phyloP scores from a whole-genome alignment of 1,140 invertebrate genomes.

The Tyrophagus putrescentiae region DNA sequence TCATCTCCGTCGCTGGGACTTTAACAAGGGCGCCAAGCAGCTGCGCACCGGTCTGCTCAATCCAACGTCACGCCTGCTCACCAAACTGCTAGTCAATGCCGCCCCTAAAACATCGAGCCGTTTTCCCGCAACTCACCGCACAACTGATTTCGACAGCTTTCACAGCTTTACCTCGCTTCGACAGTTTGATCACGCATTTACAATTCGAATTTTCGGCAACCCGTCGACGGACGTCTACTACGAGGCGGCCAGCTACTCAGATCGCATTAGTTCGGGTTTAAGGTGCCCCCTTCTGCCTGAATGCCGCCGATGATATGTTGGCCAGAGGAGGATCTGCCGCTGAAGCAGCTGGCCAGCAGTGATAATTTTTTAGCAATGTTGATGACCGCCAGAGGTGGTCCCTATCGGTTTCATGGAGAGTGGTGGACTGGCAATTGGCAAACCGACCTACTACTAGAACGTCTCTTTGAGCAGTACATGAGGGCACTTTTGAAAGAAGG shows the following conservation, averaged over 20 bases:
- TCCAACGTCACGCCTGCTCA: slow-evolving; percentile 56
- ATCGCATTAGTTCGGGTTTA: slow-evolving; percentile 52
- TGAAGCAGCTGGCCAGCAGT: slow-evolving; percentile 40
- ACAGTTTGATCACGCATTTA: slow-evolving; percentile 66
- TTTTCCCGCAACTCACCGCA: no score
- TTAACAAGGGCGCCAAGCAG: slow-evolving; percentile 50
- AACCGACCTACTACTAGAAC: no score
- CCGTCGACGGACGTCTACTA: slow-evolving; percentile 63
- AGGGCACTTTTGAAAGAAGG: no score
- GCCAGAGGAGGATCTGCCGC: slow-evolving; percentile 54
- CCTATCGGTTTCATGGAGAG: slow-evolving; percentile 73
- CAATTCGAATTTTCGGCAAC: slow-evolving; percentile 65
- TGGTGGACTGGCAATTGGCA: background rate
- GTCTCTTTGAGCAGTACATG: slow-evolving; percentile 5
- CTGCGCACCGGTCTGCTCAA: slow-evolving; percentile 62
- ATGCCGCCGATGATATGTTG: slow-evolving; percentile 70
- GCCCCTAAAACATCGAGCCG: slow-evolving; percentile 25
- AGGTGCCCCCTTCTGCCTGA: slow-evolving; percentile 58
- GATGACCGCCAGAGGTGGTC: slow-evolving; percentile 63
- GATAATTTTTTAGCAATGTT: slow-evolving; percentile 45
- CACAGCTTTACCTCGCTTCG: slow-evolving; percentile 36
- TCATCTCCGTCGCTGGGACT: slow-evolving; percentile 67
- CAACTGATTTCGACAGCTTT: slow-evolving; percentile 14
- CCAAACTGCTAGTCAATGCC: slow-evolving; percentile 39
- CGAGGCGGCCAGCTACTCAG: slow-evolving; percentile 49